These are phyloP conservation scores for Montipora efflorescens DNA, from an alignment of 64 coral and sea anemone genomes.

Conservation along the genomic window DNA sequence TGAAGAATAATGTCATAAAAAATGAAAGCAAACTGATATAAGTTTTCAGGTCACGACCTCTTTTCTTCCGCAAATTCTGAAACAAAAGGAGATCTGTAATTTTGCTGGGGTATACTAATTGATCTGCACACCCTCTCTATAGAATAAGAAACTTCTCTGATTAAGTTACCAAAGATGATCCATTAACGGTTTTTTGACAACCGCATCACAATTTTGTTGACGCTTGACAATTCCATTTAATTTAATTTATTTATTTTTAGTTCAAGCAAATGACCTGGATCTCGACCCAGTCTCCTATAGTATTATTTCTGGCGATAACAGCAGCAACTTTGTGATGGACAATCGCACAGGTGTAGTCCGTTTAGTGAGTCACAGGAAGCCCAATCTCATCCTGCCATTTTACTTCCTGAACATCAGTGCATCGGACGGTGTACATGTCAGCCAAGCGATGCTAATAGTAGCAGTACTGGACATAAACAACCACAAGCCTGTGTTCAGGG, in stretches of 20 bases:
- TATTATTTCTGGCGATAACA: constrained; percentile 85
- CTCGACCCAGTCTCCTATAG: constrained; percentile 81
- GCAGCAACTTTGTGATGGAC: constrained; percentile 90
- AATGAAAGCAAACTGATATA: too few relatives aligned
- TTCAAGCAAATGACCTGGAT: constrained; percentile 89
- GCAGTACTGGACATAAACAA: constrained; percentile 90
- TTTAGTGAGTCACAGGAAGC: constrained; percentile 44
- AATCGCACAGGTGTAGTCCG: constrained; percentile 82
- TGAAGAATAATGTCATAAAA: too few relatives aligned
- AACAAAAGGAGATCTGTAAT: too few relatives aligned
- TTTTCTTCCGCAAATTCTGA: too few relatives aligned
- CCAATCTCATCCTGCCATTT: constrained; percentile 64
- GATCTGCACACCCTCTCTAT: too few relatives aligned
- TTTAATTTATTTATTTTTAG: constrained; percentile 24
- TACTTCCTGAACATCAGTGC: constrained; percentile 92
- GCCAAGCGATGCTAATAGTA: constrained; percentile 72
- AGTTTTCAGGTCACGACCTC: too few relatives aligned
- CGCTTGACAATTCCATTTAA: not conserved
- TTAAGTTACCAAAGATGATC: too few relatives aligned
- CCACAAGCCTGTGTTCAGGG: constrained; percentile 91
- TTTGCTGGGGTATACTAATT: too few relatives aligned
- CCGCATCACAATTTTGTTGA: too few relatives aligned
- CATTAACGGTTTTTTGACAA: too few relatives aligned
- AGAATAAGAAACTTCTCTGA: too few relatives aligned
- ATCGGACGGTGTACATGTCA: constrained; percentile 81